Evolutionary conservation across 2,113 vertebrate species (phyloP).

Genomic region (Silurus asotus): DNA sequence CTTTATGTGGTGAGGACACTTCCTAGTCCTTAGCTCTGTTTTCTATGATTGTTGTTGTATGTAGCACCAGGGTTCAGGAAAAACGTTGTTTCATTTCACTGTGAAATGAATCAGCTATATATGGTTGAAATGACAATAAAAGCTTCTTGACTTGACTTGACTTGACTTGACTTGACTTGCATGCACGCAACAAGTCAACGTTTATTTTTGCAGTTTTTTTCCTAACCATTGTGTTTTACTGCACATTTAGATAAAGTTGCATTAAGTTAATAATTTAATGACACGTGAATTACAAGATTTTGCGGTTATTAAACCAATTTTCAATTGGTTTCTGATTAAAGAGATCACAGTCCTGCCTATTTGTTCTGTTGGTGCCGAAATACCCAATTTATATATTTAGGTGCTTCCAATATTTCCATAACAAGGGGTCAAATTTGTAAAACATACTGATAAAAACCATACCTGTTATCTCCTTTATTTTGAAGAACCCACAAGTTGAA

Average conservation of each 20-base stretch:
- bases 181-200: neutral
- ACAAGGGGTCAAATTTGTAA: neutral
- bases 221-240: neutral
- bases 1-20: no score
- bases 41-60: no score
- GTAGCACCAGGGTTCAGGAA: no score
- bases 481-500: neutral
- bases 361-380: neutral
- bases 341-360: neutral
- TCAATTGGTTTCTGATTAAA: neutral
- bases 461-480: neutral
- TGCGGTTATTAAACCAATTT: neutral
- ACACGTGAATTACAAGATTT: neutral
- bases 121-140: no score
- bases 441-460: neutral
- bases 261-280: neutral
- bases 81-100: no score
- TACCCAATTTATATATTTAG: neutral
- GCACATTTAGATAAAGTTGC: neutral
- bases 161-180: no score
- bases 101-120: no score
- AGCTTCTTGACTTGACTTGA: no score
- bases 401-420: neutral
- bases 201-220: neutral
- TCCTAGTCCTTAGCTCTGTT: no score